A percentile compares a stretch with the other conserved stretches of the same genome.
These are phyloP conservation scores for Syngnathus acus DNA, from an alignment of 2,797 vertebrate genomes.

Conservation along the genomic window DNA sequence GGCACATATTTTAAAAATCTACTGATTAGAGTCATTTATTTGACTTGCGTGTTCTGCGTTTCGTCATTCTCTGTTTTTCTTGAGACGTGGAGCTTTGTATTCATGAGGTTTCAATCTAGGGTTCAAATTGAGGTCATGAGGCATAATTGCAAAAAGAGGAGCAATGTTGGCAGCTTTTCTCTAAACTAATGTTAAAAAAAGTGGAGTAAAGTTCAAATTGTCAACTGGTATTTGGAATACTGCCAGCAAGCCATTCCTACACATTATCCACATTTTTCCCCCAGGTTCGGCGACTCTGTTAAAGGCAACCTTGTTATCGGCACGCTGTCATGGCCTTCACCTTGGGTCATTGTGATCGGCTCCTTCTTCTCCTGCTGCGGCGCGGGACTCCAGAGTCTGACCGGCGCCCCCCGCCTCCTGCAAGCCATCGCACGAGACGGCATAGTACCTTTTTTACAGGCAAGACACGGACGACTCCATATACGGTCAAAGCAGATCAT, in stretches of 20 bases:
- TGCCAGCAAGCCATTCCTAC: background rate
- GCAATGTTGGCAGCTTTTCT: no score
- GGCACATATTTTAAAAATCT: background rate
- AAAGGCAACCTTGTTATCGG: slow-evolving; percentile 90
- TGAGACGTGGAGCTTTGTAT: background rate
- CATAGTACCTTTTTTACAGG: slow-evolving; percentile 89
- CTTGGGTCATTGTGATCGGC: slow-evolving; percentile 96
- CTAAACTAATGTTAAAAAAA: background rate
- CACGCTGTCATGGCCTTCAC: slow-evolving; percentile 90
- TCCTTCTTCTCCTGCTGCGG: slow-evolving; percentile 97
- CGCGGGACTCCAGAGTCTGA: slow-evolving; percentile 91
- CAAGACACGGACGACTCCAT: slow-evolving; percentile 38
- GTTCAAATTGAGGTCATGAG: no score
- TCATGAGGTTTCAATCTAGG: background rate
- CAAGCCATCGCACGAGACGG: slow-evolving; percentile 94
- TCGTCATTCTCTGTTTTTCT: background rate
- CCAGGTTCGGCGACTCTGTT: slow-evolving; percentile 85
- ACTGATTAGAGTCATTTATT: slow-evolving; percentile 1
- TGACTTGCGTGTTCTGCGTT: background rate
- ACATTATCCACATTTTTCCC: background rate
- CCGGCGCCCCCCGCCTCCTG: slow-evolving; percentile 85
- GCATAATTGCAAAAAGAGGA: no score
- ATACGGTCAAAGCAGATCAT: background rate
- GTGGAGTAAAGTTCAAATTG: background rate
- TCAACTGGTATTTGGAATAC: background rate